phyloP scores from a whole-genome alignment of 2,888 invertebrate genomes.

The Tortricodes alternella region DNA sequence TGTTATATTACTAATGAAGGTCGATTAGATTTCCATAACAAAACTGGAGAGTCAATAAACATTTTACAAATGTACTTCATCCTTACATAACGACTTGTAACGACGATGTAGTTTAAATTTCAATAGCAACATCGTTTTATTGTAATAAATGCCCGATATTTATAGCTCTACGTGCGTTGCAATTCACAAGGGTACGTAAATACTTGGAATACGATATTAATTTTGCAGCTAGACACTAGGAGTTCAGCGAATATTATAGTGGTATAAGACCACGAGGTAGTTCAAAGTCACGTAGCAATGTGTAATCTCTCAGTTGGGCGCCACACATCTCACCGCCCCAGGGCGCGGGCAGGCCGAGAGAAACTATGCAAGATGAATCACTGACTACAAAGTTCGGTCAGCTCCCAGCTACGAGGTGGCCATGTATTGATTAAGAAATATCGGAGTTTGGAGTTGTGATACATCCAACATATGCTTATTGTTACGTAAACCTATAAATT shows the following conservation, averaged over 20 bases:
- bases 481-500: not conserved
- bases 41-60: not conserved
- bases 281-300: constrained; percentile 56
- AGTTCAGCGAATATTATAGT: constrained; percentile 43
- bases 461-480: not conserved
- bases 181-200: constrained; percentile 8
- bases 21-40: not conserved
- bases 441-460: not conserved
- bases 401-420: constrained; percentile 23
- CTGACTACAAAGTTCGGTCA: constrained; percentile 24
- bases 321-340: constrained; percentile 48
- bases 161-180: not conserved
- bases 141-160: too few relatives aligned
- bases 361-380: constrained; percentile 21
- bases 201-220: constrained; percentile 4
- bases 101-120: too few relatives aligned
- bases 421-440: not conserved
- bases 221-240: constrained; percentile 32
- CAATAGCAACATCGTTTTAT: too few relatives aligned
- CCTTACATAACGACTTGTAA: too few relatives aligned
- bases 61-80: too few relatives aligned
- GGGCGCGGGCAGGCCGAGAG: constrained; percentile 34
- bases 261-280: constrained; percentile 55
- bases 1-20: constrained; percentile 13
- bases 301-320: constrained; percentile 56